Base-by-base conservation (phyloP, 2,888 invertebrate genomes). In the Clunio marinus region DNA sequence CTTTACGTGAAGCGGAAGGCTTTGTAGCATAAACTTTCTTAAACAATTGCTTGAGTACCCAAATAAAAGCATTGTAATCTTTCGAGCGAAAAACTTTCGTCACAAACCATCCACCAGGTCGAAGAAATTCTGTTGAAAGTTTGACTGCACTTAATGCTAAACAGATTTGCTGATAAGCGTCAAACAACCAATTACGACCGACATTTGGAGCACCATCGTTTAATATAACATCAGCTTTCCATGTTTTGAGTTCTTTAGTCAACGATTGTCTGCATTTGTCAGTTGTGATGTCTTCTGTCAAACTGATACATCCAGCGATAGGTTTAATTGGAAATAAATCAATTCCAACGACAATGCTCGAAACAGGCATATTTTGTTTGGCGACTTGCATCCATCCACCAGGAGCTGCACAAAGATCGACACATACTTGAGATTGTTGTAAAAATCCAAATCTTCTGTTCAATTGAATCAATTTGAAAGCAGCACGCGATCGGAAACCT, bases 351-450 rank as follows among this genome's bases (percentile, higher is more conserved):
- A 98, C 93, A 68, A 97, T 83, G 75, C 95, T 95, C 3, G 96
- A 96, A 0, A 96, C 85, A 0, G 99, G 98, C 94, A 98, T 97
- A 77, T 96, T 93, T 77, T 99, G 91, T 74, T 91, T 89, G 59
- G 97, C 98, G 67, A 99, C 98, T 80, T 94, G 99, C 89, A 98
- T 93, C 98, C 99, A 98, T 73, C 97, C 97, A 75, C 98, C 98
- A 0, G 99, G 99, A 1, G 99, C 99, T 13, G 99, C 99, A 81
- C 99, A 99, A 70, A 99, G 81, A 84, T 99, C 99, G 74, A 99
- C 86, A 73, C 96, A 91, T 83, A 99, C 96, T 82, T 93, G 85
- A 0, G 97, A 93, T 75, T 89, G 91, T 83, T 98, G 94, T 4
- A 99, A 81, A 79, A 99, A 99, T 67, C 94, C 93, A 81, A 93